A percentile compares a stretch with the other conserved stretches of the same genome.
These are phyloP conservation scores for Pseudochromis fuscus DNA, from an alignment of 2,797 vertebrate genomes.

Conservation along the genomic window DNA sequence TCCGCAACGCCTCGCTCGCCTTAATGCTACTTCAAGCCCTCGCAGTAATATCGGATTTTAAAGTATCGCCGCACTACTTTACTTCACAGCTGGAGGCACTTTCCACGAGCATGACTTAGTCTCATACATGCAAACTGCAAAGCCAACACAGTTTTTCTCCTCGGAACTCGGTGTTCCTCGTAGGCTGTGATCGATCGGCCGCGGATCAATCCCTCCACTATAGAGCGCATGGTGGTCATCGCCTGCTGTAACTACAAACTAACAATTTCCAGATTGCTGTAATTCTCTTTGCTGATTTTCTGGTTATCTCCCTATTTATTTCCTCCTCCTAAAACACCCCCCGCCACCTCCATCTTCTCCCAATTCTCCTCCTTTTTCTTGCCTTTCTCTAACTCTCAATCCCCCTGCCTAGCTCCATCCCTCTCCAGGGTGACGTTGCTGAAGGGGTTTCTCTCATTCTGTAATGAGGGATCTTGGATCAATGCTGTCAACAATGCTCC, in stretches of 20 bases:
- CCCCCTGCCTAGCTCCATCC: conserved; percentile 40
- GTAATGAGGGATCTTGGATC: conserved; percentile 81
- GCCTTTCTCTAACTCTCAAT: conserved; percentile 3
- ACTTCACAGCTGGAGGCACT: conserved; percentile 74
- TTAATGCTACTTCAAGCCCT: conserved; percentile 62
- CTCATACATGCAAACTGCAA: conserved; percentile 66
- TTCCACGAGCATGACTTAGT: conserved; percentile 68
- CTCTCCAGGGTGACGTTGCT: conserved; percentile 74
- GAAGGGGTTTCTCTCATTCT: conserved; percentile 75
- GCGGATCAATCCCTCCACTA: conserved; percentile 70
- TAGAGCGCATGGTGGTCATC: conserved; percentile 51
- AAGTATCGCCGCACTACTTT: conserved; percentile 62
- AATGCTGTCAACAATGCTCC: conserved; percentile 77
- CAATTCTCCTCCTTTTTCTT: conserved; percentile 22
- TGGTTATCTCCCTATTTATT: conserved; percentile 9
- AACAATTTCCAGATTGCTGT: conserved; percentile 55
- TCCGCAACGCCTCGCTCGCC: conserved; percentile 39
- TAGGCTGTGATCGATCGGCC: conserved; percentile 69
- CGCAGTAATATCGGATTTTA: conserved; percentile 66
- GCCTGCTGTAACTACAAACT: conserved; percentile 64
- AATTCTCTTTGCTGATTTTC: conserved; percentile 18
- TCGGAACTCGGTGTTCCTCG: conserved; percentile 58
- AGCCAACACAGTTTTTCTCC: conserved; percentile 67
- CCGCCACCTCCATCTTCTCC: conserved; percentile 7
- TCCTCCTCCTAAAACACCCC: background rate